A percentile compares a stretch with the other conserved stretches of the same genome.
phyloP scores from a whole-genome alignment of 2,888 invertebrate species.

The Candidula unifasciata region DNA sequence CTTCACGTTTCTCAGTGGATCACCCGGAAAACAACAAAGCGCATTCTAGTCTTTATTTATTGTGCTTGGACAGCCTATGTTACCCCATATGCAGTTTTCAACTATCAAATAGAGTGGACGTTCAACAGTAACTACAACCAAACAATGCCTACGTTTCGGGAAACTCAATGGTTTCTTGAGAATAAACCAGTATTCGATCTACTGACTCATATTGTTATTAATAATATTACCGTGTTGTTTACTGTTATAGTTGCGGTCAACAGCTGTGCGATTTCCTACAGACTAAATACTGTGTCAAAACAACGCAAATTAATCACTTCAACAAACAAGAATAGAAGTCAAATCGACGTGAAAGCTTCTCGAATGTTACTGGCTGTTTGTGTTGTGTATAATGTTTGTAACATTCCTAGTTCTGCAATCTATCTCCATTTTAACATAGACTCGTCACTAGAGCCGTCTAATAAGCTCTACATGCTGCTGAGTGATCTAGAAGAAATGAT shows the following conservation, averaged over 20 bases:
- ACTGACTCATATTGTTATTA: neutral
- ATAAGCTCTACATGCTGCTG: neutral
- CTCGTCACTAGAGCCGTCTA: neutral
- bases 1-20: neutral
- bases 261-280: neutral
- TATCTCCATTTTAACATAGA: neutral
- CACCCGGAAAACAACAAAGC: neutral
- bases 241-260: neutral
- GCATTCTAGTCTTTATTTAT: neutral
- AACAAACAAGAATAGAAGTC: neutral
- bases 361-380: neutral
- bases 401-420: neutral
- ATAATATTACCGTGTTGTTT: neutral
- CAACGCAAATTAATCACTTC: neutral
- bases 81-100: neutral
- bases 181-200: neutral
- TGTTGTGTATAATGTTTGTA: neutral
- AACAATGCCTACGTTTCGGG: neutral
- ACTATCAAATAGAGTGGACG: neutral
- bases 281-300: neutral
- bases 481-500: neutral
- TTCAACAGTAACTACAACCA: neutral
- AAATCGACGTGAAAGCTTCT: neutral
- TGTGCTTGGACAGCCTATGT: neutral
- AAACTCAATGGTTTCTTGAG: neutral